Percentiles rank a stretch among this genome's conserved stretches.
These are phyloP conservation scores for Lymantria dispar DNA, from an alignment of 2,888 invertebrate species.

Conservation along the genomic window DNA sequence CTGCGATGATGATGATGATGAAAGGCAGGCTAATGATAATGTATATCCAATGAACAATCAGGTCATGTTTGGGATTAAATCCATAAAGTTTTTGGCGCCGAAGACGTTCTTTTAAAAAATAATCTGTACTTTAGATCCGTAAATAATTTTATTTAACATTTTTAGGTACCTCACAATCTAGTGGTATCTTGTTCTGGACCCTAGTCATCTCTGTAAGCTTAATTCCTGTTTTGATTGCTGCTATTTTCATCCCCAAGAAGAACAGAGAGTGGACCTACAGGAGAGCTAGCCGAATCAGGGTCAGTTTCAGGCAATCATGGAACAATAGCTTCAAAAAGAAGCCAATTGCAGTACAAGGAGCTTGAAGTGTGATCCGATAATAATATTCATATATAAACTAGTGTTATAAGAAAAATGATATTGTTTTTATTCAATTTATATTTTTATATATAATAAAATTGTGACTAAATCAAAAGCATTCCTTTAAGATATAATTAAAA, in stretches of 20 bases:
- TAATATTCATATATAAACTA: background rate
- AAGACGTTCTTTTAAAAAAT: no score
- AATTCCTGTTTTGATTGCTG: slow-evolving; percentile 25
- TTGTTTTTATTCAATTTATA: background rate
- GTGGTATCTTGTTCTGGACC: slow-evolving; percentile 17
- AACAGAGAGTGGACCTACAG: slow-evolving; percentile 51
- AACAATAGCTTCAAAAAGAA: slow-evolving; percentile 4
- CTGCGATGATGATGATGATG: no score
- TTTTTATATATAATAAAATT: no score
- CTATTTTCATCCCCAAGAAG: slow-evolving; percentile 42
- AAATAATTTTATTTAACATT: no score
- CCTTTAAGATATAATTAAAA: no score
- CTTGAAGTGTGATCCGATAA: background rate
- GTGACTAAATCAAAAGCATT: no score
- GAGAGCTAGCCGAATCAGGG: slow-evolving; percentile 40
- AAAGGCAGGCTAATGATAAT: no score
- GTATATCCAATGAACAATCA: no score
- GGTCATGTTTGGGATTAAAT: no score
- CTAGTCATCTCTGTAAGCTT: slow-evolving; percentile 35
- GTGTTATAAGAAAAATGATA: background rate
- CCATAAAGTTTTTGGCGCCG: no score
- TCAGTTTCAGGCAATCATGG: slow-evolving; percentile 40
- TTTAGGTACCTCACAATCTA: slow-evolving; percentile 23
- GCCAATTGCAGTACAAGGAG: background rate
- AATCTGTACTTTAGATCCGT: no score